Base-by-base conservation (phyloP, 1,140 invertebrate species). In the Nephotettix cincticeps region DNA sequence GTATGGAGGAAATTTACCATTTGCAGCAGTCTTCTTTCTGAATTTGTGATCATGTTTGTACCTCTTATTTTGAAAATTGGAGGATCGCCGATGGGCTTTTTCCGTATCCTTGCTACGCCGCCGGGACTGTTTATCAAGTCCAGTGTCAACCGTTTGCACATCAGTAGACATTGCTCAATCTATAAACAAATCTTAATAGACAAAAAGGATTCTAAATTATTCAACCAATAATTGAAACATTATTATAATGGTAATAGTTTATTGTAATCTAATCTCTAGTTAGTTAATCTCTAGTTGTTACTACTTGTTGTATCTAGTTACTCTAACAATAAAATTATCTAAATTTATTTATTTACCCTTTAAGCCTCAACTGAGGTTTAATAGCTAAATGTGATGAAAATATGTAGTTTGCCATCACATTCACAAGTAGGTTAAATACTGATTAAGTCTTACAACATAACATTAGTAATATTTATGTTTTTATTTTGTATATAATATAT, bases 1-100 rank as follows among this genome's bases (percentile, higher is more conserved):
- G 73, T 89, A 86, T 0, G 72, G 70, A 17, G 68, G 70, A 17
- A 73, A 51, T 30, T 72, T 73, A 1, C 74, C 74, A 43, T 70
- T 64, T 28, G 29, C 40, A 9, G 66, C 68, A 19, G 51, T 23
- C 19, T 63, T 13, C 45, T 73, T 73, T 32, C 66, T 61, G 23
- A 51, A 58, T 25, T 27, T 32, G 56, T 68, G 47, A 21, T 40
- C 29, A 58, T 71, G 64, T 45, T 71, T 71, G 19, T 54, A 51
- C 43, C 67, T 71, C 36, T 71, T 71, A 30, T 40, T 67, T 36
- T 27, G 29, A 23, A 71, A 36, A 4, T 54, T 45, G 32, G 47
- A 17, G 40, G 66, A 68, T 47, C 43, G 14, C 28, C 43, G 43
- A 32, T 71, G 28, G 9, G 25, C 23, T 65, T 65, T 65, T 36